Conservation (phyloP, 2,888 invertebrate species). For the Ariolimax columbianus region DNA sequence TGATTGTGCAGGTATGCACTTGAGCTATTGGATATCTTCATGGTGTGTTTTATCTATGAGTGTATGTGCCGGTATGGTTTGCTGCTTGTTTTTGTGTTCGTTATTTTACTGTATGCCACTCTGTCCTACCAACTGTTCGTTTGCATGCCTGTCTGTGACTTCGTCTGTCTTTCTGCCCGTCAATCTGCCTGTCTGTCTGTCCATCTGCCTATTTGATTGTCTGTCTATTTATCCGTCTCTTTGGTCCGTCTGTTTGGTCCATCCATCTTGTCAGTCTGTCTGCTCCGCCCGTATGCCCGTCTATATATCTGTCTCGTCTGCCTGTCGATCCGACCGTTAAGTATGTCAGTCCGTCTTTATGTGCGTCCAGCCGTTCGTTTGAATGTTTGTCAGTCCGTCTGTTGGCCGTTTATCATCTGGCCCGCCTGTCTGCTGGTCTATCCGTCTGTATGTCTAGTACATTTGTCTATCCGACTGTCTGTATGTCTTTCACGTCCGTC, state of each 20-base stretch:
- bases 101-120: background rate
- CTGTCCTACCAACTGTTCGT: background rate
- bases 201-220: background rate
- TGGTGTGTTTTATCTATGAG: too few relatives aligned
- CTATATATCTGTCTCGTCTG: background rate
- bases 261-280: background rate
- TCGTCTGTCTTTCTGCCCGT: background rate
- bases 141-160: background rate
- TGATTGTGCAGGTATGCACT: too few relatives aligned
- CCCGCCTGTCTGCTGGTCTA: too few relatives aligned
- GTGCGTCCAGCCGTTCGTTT: too few relatives aligned
- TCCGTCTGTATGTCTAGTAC: too few relatives aligned
- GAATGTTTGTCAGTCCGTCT: background rate
- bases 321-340: too few relatives aligned
- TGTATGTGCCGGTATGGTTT: too few relatives aligned
- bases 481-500: background rate
- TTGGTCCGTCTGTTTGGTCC: background rate
- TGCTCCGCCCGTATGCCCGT: background rate
- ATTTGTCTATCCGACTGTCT: too few relatives aligned
- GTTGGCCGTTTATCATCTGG: background rate
- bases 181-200: background rate
- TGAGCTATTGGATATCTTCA: too few relatives aligned
- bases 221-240: background rate
- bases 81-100: background rate
- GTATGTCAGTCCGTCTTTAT: too few relatives aligned